Base-by-base conservation (phyloP, 2,113 vertebrate species). In the Siniperca chuatsi region DNA sequence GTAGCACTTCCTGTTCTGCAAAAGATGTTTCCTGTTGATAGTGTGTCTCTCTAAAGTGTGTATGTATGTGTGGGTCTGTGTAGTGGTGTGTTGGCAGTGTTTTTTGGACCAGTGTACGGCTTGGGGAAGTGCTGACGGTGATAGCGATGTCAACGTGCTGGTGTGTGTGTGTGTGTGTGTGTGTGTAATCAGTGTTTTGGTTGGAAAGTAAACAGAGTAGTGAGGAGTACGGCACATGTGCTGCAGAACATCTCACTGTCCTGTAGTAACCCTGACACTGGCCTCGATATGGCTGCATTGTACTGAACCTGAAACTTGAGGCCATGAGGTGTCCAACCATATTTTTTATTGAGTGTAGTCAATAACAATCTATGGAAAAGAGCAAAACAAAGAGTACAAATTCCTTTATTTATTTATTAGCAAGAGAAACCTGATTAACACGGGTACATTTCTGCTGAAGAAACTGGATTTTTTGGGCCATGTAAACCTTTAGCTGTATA, bases 11-110 rank as follows among this genome's bases (percentile, higher is more conserved):
- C 97, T 97, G 96, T 94, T 93, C 95, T 90, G 95, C 87, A 87
- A 96, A 97, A 98, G 97, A 97, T 98, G 97, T 97, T 98, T 98
- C 97, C 97, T 98, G 97, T 96, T 86, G 97, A 98, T 98, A 97
- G 95, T 78, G 64, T 57, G 61, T 46, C 3, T 70, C 46, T 21
- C 55, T 67, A 4, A 18, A 61, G 69, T 72, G 88, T 66, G 23
- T 42, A 33, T 33, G 57, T 54, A 6, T 42, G 48, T 75, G 54
- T 48, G 46, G 23, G 33, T 57, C 33, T 60, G 33, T 75, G 58
- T 66, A 21, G 86, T 90, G 92, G 77, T 60, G 35, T 80, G 90
- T 85, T 92, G 75, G 90, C 85, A 90, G 90, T 92, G 93, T 96
- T 96, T 95, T 95, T 93, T 82, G 92, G 93, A 97, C 95, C 94